Base-by-base conservation (phyloP, 2,113 vertebrate genomes). In the Mus musculus region DNA sequence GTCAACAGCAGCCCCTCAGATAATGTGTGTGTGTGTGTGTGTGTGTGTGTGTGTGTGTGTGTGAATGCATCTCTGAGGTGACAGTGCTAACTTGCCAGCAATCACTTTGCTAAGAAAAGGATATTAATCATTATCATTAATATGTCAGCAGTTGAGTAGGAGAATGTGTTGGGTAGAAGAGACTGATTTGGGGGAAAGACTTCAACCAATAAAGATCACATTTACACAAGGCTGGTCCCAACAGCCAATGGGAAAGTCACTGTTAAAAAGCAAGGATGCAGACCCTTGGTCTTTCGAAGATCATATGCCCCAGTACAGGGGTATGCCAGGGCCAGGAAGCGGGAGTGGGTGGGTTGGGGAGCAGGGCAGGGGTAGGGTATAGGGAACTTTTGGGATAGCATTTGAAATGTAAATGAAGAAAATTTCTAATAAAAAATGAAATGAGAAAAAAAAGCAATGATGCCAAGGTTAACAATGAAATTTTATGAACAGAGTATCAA, bases 181-280 rank as follows among this genome's bases (percentile, higher is more conserved):
- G 2, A 26, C 63, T 85, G 61, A 85, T 19, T 17, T 85, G 26
- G 14, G 24, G n/a, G 42, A 24, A 30, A 65, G 82, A 85, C 82
- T 65, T 30, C n/a, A 65, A 33, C 14, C 59, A 42, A 30, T 46
- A 39, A 59, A 82, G 22, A 82, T 8, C 24, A 26, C 61, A 26
- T 39, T 63, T 65, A 65, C 81, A 65, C 7, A 30, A 63, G n/a
- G 24, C 22, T 46, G 63, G 24, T 63, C 28, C 56, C n/a, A 82
- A 65, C 39, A 65, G n/a, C 28, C 82, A 85, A 6, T 5, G 39
- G 1, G 42, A 61, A 30, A 61, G n/a, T 22, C 28, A 30, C 56
- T 0, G 3, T 33, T 42, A 61, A 12, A 61, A 54, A 76, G 39
- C 28, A 63, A 65, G 0, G 0, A 46, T 9, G n/a, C n/a, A 49